Conservation (phyloP, 2,888 invertebrate genomes). For the Andrena haemorrhoa region DNA sequence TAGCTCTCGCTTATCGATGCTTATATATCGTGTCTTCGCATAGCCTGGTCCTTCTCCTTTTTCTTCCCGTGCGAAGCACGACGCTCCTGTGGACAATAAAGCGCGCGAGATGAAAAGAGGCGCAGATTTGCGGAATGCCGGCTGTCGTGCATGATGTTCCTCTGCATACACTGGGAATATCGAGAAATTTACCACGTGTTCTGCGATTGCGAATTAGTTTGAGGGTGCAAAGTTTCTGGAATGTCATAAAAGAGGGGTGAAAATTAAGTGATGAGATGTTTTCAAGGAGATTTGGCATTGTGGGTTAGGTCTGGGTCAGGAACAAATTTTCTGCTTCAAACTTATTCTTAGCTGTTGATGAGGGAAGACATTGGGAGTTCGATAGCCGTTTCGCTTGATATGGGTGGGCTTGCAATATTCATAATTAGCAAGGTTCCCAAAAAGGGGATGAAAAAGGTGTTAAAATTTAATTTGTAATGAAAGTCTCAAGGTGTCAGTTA, state of each 20-base stretch:
- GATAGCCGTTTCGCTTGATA: too few relatives aligned
- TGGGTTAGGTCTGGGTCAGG: too few relatives aligned
- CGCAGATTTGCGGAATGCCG: conserved; percentile 35
- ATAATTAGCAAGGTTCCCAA: too few relatives aligned
- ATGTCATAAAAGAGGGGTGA: not conserved
- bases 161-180: conserved; percentile 7
- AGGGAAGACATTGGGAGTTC: too few relatives aligned
- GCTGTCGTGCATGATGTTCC: conserved; percentile 4
- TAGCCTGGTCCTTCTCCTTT: conserved; percentile 22
- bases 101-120: conserved; percentile 28
- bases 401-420: too few relatives aligned
- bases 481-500: too few relatives aligned
- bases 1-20: conserved; percentile 61
- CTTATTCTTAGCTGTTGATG: too few relatives aligned
- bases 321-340: too few relatives aligned
- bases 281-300: not conserved
- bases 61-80: not conserved
- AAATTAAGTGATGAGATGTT: not conserved
- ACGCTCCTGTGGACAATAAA: conserved; percentile 36
- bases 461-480: too few relatives aligned
- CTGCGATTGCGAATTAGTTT: conserved; percentile 30
- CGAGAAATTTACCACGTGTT: conserved; percentile 11
- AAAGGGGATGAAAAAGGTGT: too few relatives aligned
- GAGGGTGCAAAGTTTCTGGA: not conserved
- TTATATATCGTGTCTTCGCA: conserved; percentile 43